Evolutionary conservation across 30 jellyfish, hydroid and myxozoan genomes (phyloP).

Genomic region (Calvadosia cruxmelitensis): DNA sequence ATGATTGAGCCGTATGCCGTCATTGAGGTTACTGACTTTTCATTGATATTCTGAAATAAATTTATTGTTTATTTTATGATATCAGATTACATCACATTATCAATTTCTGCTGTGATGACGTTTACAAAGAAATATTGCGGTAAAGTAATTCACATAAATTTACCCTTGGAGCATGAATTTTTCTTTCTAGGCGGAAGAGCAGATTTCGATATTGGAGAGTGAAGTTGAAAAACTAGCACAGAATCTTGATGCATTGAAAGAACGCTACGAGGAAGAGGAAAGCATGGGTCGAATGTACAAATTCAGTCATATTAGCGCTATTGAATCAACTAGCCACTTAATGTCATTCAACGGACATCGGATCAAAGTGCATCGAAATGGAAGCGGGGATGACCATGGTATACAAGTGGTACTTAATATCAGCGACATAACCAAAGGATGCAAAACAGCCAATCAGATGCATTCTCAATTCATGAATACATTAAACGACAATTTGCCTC

Average conservation of each 20-base stretch:
- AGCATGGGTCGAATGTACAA: constrained; percentile 35
- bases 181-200: constrained; percentile 14
- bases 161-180: too few relatives aligned
- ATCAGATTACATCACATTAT: too few relatives aligned
- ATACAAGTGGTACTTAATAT: constrained; percentile 27
- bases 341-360: constrained; percentile 41
- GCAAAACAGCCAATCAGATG: constrained; percentile 21
- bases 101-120: too few relatives aligned
- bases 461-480: constrained; percentile 37
- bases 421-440: constrained; percentile 43
- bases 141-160: too few relatives aligned
- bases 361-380: constrained; percentile 38
- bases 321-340: constrained; percentile 42
- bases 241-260: constrained; percentile 19
- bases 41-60: too few relatives aligned
- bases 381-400: constrained; percentile 16
- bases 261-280: constrained; percentile 21
- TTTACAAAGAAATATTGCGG: too few relatives aligned
- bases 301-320: constrained; percentile 49
- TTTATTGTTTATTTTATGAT: too few relatives aligned
- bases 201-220: constrained; percentile 7
- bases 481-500: constrained; percentile 27
- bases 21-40: too few relatives aligned
- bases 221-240: constrained; percentile 24
- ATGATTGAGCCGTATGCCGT: too few relatives aligned